Evolutionary conservation across 2,888 invertebrate species (phyloP).

Genomic region (Apocheima hispidaria): DNA sequence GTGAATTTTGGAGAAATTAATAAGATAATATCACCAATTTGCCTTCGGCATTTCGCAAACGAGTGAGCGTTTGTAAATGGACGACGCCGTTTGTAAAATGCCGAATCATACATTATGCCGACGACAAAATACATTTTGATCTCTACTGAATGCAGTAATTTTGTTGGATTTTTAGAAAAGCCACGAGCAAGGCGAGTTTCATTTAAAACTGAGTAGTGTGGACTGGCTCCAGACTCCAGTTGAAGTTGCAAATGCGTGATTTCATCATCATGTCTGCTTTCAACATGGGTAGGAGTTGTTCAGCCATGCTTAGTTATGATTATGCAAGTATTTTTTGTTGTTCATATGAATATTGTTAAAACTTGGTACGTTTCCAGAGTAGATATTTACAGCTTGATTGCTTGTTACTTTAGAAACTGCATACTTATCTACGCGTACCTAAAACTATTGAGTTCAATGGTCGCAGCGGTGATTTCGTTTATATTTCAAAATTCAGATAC

Average conservation of each 20-base stretch:
- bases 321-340: background rate
- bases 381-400: too few relatives aligned
- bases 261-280: background rate
- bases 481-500: conserved; percentile 4
- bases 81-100: too few relatives aligned
- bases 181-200: background rate
- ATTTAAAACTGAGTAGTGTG: background rate
- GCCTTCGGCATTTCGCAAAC: too few relatives aligned
- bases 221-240: background rate
- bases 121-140: too few relatives aligned
- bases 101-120: too few relatives aligned
- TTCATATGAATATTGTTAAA: too few relatives aligned
- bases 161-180: background rate
- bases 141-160: too few relatives aligned
- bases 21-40: too few relatives aligned
- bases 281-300: background rate
- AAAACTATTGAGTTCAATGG: background rate
- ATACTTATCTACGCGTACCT: background rate
- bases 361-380: too few relatives aligned
- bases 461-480: background rate
- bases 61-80: too few relatives aligned
- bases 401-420: too few relatives aligned
- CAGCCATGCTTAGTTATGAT: background rate
- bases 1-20: too few relatives aligned
- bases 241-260: background rate